These are phyloP conservation scores for Lasioglossum zephyrum DNA, from an alignment of 2,888 invertebrate species.

Conservation along the genomic window DNA sequence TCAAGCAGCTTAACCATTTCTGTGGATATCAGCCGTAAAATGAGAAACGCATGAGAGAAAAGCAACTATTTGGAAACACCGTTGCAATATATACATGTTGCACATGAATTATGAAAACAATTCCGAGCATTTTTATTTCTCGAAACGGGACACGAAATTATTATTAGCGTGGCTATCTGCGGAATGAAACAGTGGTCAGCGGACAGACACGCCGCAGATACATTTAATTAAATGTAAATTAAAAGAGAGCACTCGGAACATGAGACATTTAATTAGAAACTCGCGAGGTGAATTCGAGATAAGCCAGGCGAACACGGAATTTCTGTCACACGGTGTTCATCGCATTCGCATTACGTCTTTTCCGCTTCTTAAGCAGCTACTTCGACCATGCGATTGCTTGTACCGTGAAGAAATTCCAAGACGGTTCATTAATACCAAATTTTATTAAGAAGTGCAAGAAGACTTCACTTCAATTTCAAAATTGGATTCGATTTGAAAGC, in stretches of 20 bases:
- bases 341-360: constrained; percentile 1
- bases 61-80: background rate
- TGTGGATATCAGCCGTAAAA: background rate
- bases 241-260: constrained; percentile 15
- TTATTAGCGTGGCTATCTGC: background rate
- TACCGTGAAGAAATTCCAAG: background rate
- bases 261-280: constrained; percentile 43
- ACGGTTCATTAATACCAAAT: background rate
- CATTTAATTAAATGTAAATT: constrained; percentile 50
- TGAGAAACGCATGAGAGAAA: background rate
- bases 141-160: background rate
- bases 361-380: background rate
- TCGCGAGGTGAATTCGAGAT: constrained; percentile 17
- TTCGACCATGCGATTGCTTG: background rate
- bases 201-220: constrained; percentile 8
- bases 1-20: background rate
- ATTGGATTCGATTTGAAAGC: background rate
- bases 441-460: constrained; percentile 6
- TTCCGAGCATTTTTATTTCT: background rate
- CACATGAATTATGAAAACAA: background rate
- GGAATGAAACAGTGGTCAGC: background rate
- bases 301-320: constrained; percentile 27
- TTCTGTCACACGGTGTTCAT: constrained; percentile 13
- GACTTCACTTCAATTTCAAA: background rate
- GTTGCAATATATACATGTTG: background rate